These are phyloP conservation scores for Atlantisia rogersi DNA, from an alignment of 2,113 vertebrate species.

Conservation along the genomic window DNA sequence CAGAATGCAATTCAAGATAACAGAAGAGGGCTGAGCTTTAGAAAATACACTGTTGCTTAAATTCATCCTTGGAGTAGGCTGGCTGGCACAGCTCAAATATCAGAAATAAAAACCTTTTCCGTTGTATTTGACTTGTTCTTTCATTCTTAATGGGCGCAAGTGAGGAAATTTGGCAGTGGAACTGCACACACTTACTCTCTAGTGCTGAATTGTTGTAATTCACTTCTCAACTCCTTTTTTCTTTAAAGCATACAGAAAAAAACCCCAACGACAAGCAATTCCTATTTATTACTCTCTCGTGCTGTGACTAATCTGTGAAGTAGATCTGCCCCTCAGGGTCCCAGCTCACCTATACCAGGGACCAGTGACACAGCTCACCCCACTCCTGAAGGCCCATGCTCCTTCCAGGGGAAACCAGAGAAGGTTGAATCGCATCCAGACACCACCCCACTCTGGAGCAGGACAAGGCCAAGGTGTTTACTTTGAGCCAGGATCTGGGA, in stretches of 20 bases:
- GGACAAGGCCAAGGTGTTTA: not conserved
- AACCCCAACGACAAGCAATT: not conserved
- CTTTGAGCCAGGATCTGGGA: not conserved
- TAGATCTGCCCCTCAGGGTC: not conserved
- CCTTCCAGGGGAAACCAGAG: not conserved
- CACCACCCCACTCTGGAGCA: not conserved
- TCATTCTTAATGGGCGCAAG: not conserved
- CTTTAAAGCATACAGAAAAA: not conserved
- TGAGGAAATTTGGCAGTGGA: not conserved
- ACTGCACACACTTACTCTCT: not conserved
- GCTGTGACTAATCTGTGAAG: not conserved
- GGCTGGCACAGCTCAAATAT: not conserved
- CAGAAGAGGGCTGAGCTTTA: not conserved
- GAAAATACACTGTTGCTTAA: not conserved
- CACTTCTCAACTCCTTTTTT: not conserved
- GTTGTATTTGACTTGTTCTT: slow-evolving; percentile 12
- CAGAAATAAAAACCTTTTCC: slow-evolving; percentile 16
- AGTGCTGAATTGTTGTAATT: not conserved
- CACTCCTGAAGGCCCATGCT: not conserved
- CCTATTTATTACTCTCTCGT: not conserved
- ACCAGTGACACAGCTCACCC: not conserved
- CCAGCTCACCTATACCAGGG: not conserved
- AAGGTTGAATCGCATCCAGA: not conserved
- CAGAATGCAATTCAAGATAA: not conserved
- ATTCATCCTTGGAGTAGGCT: not conserved